phyloP scores from a whole-genome alignment of 2,888 invertebrate genomes.

The Agonopterix heracliana region DNA sequence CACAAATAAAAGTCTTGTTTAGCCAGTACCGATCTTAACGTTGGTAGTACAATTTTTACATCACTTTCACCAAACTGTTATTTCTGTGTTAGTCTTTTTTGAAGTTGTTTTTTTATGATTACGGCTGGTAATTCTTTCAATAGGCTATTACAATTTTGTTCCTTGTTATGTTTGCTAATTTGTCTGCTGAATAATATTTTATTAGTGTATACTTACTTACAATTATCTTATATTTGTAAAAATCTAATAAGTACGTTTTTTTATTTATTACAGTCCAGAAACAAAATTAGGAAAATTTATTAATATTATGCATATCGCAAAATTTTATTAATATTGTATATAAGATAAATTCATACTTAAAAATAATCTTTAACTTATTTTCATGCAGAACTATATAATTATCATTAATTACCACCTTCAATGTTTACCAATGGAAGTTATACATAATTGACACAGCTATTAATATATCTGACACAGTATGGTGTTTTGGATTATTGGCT shows the following conservation, averaged over 20 bases:
- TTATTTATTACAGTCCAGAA: conserved; percentile 55
- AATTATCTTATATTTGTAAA: not conserved
- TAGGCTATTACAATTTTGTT: conserved; percentile 33
- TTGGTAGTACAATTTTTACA: not conserved
- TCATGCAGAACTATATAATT: not conserved
- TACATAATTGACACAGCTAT: too few species aligned
- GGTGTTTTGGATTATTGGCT: conserved; percentile 36
- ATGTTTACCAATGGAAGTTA: too few species aligned
- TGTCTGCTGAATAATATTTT: conserved; percentile 49
- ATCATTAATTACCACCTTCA: too few species aligned
- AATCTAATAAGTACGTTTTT: conserved; percentile 53
- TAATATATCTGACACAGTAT: not conserved
- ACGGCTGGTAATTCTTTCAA: conserved; percentile 40
- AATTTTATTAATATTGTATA: conserved; percentile 49
- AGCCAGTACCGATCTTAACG: not conserved
- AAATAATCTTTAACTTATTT: conserved; percentile 55
- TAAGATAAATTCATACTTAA: conserved; percentile 46
- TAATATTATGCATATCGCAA: conserved; percentile 56
- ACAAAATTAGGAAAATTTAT: conserved; percentile 56
- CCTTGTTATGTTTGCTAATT: conserved; percentile 69
- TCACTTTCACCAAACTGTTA: not conserved
- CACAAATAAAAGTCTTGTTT: not conserved
- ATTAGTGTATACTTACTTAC: conserved; percentile 56
- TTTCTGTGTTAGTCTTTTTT: conserved; percentile 12
- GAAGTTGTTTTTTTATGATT: conserved; percentile 44